Base-by-base conservation (phyloP, 2,113 vertebrate genomes). In the Onychostoma macrolepis region DNA sequence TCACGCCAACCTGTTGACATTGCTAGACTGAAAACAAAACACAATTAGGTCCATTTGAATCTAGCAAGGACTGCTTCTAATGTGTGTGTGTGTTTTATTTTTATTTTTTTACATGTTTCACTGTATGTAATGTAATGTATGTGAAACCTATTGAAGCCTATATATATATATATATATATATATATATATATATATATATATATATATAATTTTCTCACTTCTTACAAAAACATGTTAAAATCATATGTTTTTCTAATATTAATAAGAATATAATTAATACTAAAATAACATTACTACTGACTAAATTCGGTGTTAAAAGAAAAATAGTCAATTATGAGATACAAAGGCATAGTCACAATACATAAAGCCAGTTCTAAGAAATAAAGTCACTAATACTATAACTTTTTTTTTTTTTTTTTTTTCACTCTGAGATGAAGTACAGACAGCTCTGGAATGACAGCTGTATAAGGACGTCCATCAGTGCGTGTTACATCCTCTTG, bases 391-490 rank as follows among this genome's bases (percentile, higher is more conserved):
- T n/a, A n/a, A 43, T n/a, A 74, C 5, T 53, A 7, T 50, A 50
- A 1, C 69, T 41, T 21, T 21, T 38, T 24, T 1, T 75, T 75
- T n/a, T n/a, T 11, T 33, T 65, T n/a, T 28, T 12, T 28, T 58
- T 69, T 69, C 8, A 69, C 65, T 45, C 0, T 76, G n/a, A 26
- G 8, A 21, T 61, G 28, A 38, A 19, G 24, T 7, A 67, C 38
- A 30, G 56, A 69, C 36, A 21, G 71, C 63, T 65, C 33, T 61
- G 38, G 61, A 77, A 41, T 50, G 83, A 83, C 33, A 33, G 87
- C 80, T 90, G 83, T 82, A 80, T 85, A 80, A 69, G 33, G 50
- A 85, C 61, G 75, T 88, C 85, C 71, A 89, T 72, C 41, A 84
- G 28, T 38, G 38, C 12, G 12, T 30, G 33, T 80, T 33, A 50